These are phyloP conservation scores for Machaerirhynchus nigripectus DNA, from an alignment of 2,113 vertebrate genomes.

Conservation along the genomic window DNA sequence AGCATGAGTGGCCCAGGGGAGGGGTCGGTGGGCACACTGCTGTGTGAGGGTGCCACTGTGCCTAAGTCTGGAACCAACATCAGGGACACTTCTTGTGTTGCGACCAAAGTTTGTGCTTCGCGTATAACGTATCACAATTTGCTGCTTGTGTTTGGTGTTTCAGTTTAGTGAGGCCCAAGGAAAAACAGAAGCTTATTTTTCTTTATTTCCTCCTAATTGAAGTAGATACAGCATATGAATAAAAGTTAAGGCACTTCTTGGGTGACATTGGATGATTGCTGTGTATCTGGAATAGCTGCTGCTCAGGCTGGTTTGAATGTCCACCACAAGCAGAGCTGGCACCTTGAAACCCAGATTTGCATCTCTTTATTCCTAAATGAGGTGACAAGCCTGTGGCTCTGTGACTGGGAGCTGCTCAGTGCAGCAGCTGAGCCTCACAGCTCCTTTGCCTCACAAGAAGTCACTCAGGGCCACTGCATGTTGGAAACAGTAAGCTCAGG, in stretches of 20 bases:
- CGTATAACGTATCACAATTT: accelerated
- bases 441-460: background rate
- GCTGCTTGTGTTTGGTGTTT: background rate
- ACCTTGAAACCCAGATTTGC: background rate
- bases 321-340: background rate
- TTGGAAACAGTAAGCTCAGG: background rate
- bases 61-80: accelerated
- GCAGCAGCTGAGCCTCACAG: background rate
- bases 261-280: background rate
- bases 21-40: accelerated
- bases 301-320: background rate
- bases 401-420: background rate
- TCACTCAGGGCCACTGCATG: background rate
- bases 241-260: background rate
- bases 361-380: background rate
- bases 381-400: background rate
- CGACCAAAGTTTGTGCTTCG: background rate
- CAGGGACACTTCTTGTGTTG: background rate
- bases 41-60: background rate
- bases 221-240: background rate
- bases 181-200: background rate
- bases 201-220: background rate
- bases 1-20: background rate
- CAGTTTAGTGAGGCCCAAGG: background rate
- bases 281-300: background rate